Conservation (phyloP, 2,797 vertebrate species). For the Crossoptilon crossoptilon region DNA sequence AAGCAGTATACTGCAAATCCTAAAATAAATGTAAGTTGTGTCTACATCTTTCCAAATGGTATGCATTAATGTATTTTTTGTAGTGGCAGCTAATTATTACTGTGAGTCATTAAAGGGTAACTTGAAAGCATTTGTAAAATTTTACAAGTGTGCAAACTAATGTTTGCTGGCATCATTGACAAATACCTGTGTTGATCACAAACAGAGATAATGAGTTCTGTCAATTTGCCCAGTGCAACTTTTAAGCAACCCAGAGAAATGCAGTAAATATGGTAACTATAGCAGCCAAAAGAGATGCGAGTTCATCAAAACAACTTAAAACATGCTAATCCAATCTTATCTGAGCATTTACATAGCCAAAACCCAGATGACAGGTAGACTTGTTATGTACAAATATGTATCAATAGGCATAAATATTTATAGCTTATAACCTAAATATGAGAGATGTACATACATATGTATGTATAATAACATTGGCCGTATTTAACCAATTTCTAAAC, state of each 20-base stretch:
- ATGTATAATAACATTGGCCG: neutral
- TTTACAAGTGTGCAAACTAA: constrained; percentile 25
- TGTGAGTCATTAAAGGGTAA: constrained; percentile 26
- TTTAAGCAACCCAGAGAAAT: neutral
- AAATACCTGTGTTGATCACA: constrained; percentile 46
- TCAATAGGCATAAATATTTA: neutral
- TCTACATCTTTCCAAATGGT: constrained; percentile 56
- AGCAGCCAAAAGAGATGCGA: neutral
- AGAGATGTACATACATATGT: neutral
- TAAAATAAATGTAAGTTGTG: constrained; percentile 64
- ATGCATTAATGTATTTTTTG: constrained; percentile 11
- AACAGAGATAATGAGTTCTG: constrained; percentile 49
- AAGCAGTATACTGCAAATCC: constrained; percentile 35
- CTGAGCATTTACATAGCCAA: neutral
- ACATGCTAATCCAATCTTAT: neutral
- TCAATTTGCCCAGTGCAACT: neutral
- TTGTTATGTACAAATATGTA: neutral
- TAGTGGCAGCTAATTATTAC: constrained; percentile 48
- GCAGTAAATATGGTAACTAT: neutral
- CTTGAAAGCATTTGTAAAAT: constrained; percentile 41
- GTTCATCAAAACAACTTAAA: constrained; percentile 6
- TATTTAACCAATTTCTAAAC: neutral
- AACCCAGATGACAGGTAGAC: neutral
- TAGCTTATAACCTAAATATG: neutral
- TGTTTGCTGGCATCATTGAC: constrained; percentile 38